Evolutionary conservation across 2,888 invertebrate genomes (phyloP).

Genomic region (Ametastegia equiseti): DNA sequence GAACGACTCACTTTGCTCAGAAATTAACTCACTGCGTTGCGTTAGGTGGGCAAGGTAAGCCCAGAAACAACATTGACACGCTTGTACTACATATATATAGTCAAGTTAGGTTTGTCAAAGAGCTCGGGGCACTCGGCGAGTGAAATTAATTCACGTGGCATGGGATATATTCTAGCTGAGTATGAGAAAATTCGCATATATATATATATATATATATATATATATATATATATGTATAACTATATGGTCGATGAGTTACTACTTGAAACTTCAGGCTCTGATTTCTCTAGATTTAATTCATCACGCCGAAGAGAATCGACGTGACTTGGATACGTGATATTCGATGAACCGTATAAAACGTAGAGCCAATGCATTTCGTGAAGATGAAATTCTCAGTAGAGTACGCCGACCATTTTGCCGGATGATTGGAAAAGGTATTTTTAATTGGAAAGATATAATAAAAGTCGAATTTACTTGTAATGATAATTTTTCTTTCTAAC

Average conservation of each 20-base stretch:
- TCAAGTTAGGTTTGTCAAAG: constrained; percentile 20
- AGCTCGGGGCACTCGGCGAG: neutral
- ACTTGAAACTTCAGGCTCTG: neutral
- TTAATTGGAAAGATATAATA: too few relatives aligned
- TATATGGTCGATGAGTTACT: neutral
- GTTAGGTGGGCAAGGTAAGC: constrained; percentile 8
- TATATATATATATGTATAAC: neutral
- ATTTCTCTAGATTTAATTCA: neutral
- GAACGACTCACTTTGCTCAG: constrained; percentile 2
- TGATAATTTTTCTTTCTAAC: too few relatives aligned
- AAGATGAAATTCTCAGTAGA: too few relatives aligned
- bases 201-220: neutral
- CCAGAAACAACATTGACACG: constrained; percentile 30
- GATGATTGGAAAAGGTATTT: too few relatives aligned
- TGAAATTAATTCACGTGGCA: constrained; percentile 8
- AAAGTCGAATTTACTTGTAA: too few relatives aligned
- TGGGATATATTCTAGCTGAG: neutral
- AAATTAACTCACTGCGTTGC: constrained; percentile 27
- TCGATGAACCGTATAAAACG: too few relatives aligned
- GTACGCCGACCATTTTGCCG: too few relatives aligned
- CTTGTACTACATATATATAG: neutral
- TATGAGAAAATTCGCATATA: neutral
- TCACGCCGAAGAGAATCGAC: too few relatives aligned
- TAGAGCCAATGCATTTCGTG: too few relatives aligned
- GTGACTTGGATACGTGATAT: too few relatives aligned